These are phyloP conservation scores for Euschistus heros DNA, from an alignment of 1,140 invertebrate species.

Conservation along the genomic window DNA sequence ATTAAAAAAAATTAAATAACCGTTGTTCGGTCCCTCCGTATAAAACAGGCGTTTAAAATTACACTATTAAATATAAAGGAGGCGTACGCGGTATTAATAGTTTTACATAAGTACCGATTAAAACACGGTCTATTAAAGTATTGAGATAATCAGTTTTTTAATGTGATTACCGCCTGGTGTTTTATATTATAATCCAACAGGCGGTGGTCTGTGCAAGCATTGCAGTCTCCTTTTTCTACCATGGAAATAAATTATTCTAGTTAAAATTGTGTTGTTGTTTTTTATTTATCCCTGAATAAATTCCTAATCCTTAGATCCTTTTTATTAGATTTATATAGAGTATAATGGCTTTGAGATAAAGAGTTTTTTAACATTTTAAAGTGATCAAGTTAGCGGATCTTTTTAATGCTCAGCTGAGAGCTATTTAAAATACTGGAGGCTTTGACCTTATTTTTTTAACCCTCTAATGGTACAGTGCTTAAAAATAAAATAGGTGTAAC, in stretches of 20 bases:
- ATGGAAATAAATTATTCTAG: slow-evolving; percentile 34
- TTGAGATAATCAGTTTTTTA: slow-evolving; percentile 26
- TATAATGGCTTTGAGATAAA: too few relatives aligned
- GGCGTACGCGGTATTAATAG: slow-evolving; percentile 11
- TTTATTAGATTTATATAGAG: too few relatives aligned
- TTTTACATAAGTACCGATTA: not conserved
- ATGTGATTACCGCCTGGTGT: slow-evolving; percentile 9
- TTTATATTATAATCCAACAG: slow-evolving; percentile 5
- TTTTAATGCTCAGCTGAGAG: too few relatives aligned
- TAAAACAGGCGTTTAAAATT: slow-evolving; percentile 11
- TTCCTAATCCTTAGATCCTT: too few relatives aligned
- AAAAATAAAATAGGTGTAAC: too few relatives aligned
- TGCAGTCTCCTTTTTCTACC: slow-evolving; percentile 33
- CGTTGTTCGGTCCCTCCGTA: slow-evolving; percentile 6
- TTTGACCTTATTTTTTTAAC: too few relatives aligned
- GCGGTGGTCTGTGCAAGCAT: slow-evolving; percentile 30
- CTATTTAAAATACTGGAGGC: too few relatives aligned
- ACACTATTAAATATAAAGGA: slow-evolving; percentile 5
- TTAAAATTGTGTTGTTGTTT: slow-evolving; percentile 29
- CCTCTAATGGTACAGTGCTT: too few relatives aligned
- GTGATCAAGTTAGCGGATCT: too few relatives aligned
- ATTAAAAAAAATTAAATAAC: not conserved
- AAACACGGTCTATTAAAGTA: slow-evolving; percentile 8
- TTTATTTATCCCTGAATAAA: not conserved
- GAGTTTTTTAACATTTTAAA: too few relatives aligned